Base-by-base conservation (phyloP, 1,140 invertebrate genomes). In the Drosophila novamexicana region DNA sequence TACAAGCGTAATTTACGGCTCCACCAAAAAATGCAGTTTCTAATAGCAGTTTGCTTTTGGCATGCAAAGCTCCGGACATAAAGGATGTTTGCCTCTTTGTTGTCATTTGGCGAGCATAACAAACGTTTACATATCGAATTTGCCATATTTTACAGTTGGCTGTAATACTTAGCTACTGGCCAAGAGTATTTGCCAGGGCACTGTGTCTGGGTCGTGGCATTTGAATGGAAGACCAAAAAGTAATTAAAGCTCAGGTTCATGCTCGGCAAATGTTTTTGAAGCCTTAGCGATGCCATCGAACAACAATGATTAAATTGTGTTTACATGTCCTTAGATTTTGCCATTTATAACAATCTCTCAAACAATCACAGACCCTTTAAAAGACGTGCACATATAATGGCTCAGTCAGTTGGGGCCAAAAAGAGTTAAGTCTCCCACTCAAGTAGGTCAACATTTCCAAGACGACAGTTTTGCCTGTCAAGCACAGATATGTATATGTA, bases 1-100 rank as follows among this genome's bases (percentile, higher is more conserved):
- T 77, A 75, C 79, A 68, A 77, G 75, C 64, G 73, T 82, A 82
- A 86, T 82, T 86, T 79, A 81, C 75, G 69, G 74, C 49, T 59
- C 34, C 14, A 29, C 58, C 39, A 64, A 65, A 49, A 61, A 77
- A 64, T 65, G 29, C 69, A 61, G 40, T 65, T 86, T 86, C 77
- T 77, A 79, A 83, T 82, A 79, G 64, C 36, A 54, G 71, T 65
- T 75, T 68, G 39, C 66, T 70, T 70, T 86, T 79, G 71, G 70
- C 75, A 86, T 76, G 82, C 79, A 73, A 76, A 59, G 67, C 58
- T 16, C 44, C 64, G 52, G 36, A 9, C 16, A 18, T 66, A 56
- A 58, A 66, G 42, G 32, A 45, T 54, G 45, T 62, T 59, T 56
- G 42, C 49, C 52, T 50, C 32, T 70, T 77, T 66, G 56, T 59